These are phyloP conservation scores for Bedellia somnulentella DNA, from an alignment of 2,888 invertebrate genomes.

Conservation along the genomic window DNA sequence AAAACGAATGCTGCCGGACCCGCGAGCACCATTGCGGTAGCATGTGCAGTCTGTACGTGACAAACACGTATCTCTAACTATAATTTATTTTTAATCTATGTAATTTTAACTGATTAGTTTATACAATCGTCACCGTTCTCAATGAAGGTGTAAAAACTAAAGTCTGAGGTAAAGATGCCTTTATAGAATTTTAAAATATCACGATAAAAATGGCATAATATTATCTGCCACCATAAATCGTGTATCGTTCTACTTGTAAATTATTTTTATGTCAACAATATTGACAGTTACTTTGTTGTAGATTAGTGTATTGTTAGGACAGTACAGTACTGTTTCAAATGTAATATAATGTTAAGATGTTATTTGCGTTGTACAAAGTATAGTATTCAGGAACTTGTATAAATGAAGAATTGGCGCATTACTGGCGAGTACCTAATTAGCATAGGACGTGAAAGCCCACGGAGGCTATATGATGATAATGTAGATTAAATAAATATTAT, in stretches of 20 bases:
- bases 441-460: slow-evolving; percentile 47
- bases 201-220: slow-evolving; percentile 38
- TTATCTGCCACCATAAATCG: slow-evolving; percentile 38
- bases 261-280: slow-evolving; percentile 45
- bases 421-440: slow-evolving; percentile 63
- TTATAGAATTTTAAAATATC: slow-evolving; percentile 55
- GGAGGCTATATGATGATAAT: slow-evolving; percentile 43
- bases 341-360: slow-evolving; percentile 46
- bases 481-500: slow-evolving; percentile 44
- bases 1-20: too few species aligned
- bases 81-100: too few species aligned
- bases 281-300: slow-evolving; percentile 57
- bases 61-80: too few species aligned
- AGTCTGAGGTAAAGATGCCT: slow-evolving; percentile 62
- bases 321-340: slow-evolving; percentile 50
- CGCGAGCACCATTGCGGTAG: too few species aligned
- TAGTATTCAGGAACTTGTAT: slow-evolving; percentile 42
- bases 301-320: slow-evolving; percentile 40
- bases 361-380: slow-evolving; percentile 59
- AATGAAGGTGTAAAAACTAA: slow-evolving; percentile 55
- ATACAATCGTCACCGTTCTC: slow-evolving; percentile 39
- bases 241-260: slow-evolving; percentile 51
- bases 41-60: too few species aligned
- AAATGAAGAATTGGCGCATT: slow-evolving; percentile 58
- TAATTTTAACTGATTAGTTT: slow-evolving; percentile 48